Evolutionary conservation across 2,888 invertebrate genomes (phyloP), one percentile per base, ranked within the genome.

Genomic region (Gastrophysa polygoni): DNA sequence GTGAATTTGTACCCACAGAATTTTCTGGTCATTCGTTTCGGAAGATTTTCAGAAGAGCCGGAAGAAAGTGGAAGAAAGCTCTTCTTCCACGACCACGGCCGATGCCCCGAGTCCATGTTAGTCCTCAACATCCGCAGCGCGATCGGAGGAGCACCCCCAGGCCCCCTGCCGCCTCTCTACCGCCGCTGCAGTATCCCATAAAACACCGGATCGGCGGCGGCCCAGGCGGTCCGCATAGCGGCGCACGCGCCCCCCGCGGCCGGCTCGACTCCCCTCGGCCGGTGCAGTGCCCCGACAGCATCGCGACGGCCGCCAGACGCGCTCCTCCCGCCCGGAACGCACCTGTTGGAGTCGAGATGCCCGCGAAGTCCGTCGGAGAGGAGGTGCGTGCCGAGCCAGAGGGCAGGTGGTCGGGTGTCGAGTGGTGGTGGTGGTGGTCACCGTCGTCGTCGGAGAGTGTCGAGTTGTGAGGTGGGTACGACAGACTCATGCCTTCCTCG

Each of bases 191-290:
- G 76, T 76, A 74, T 73, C 71, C 71, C 70, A 71, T 70, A 38
- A 38, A 67, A 68, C 71, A 69, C 71, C 71, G 68, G 64, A 69
- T 71, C 70, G 32, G 20, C 51, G 34, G 49, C 21, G 69, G 75
- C 73, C 73, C 77, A 75, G 77, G 77, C 75, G 78, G 76, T 78
- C 79, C 79, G 79, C 79, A 79, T 74, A 78, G 78, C 62, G 63
- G 63, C 69, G 24, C 7, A 5, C 24, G 24, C 57, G 62, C 68
- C 68, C 46, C 46, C 63, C 63, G 68, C 47, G 63, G 60, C 71
- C 68, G 72, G 70, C n/a, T n/a, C n/a, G n/a, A n/a, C n/a, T n/a
- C n/a, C n/a, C n/a, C n/a, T n/a, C n/a, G n/a, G n/a, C n/a, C 72
- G 72, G 72, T 70, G 70, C 73, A 74, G 71, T 72, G 70, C 72